Base-by-base conservation (phyloP, 2,113 vertebrate genomes). In the Pyrgilauda ruficollis region DNA sequence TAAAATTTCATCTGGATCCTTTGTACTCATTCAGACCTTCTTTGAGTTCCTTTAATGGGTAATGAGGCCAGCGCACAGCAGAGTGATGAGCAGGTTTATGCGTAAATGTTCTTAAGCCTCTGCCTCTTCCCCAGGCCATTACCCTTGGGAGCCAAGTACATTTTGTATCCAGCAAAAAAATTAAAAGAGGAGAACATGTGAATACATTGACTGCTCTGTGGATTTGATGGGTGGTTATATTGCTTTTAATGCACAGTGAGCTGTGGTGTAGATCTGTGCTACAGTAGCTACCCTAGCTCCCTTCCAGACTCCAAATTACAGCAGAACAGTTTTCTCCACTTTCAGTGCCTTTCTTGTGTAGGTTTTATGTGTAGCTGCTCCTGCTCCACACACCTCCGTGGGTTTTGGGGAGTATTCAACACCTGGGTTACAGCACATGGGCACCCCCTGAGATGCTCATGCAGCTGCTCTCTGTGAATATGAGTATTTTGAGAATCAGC, bases 1-100 rank as follows among this genome's bases (percentile, higher is more conserved):
- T 59, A 74, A 79, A 84, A 75, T 88, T 86, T 95, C 59, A 61
- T 84, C 78, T 93, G 91, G 43, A 85, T 92, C 28, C 24, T 88
- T 59, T 61, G 63, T n/a, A 77, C 27, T 91, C 2, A 8, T 37
- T 74, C 50, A 80, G 87, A 73, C 22, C 55, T 85, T 80, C 18
- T 50, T 37, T 84, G 68, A 92, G 43, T 18, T 93, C 22, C 43
- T 44, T 68, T 91, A 80, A 41, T 62, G 81, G 43, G n/a, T 55
- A 70, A 55, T 31, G 46, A 44, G 87, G 68, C 44, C 78, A 66
- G 37, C 47, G 35, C 4, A 10, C n/a, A 88, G 44, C 16, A 74
- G 63, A 77, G 11, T 27, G 70, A 82, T 55, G 56, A 86, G 28
- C 5, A 3, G 15, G 30, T 1, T 64, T 63, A 80, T 0, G 0